Base-by-base conservation (phyloP, 2,888 invertebrate species). In the Pilophorus perplexus region DNA sequence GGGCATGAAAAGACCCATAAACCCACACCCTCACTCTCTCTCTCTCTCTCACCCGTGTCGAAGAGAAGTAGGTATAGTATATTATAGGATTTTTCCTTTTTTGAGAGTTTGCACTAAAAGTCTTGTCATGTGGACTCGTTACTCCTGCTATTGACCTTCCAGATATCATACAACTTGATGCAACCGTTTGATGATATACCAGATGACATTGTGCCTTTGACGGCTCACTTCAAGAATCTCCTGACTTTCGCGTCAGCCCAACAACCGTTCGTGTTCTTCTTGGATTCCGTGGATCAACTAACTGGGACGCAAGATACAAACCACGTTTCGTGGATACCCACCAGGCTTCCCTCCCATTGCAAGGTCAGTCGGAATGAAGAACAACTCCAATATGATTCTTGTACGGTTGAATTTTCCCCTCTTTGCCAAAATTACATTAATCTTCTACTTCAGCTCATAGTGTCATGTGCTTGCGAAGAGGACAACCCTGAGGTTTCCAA, bases 241-340 rank as follows among this genome's bases (percentile, higher is more conserved):
- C 79, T 97, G 67, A 89, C 90, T 5, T 83, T 89, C 77, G 93
- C 93, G 0, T 87, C 84, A 0, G 78, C 82, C 69, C 87, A 90
- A 72, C 91, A 93, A 74, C 96, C 97, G 0, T 80, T 98, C 46
- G 83, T 95, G 0, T 80, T 99, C 44, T 95, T 94, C 76, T 79
- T 99, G 74, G 98, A 99, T 78, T 96, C 96, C 0, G 91, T 99
- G 1, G 98, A 99, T 80, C 96, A 98, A 77, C 81, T 99, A 54
- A 96, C 95, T 4, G 93, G 93, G 0, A 89, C 93, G 0, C 93
- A 94, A 72, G 93, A 93, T 74, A 91, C 94, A 23, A 96, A 95
- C 74, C 93, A 95, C 78, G 87, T 98, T 28, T 92, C 96, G 0
- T 98, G 97, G 97, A 79, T 98, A 72, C 97, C 98, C 0, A 91